Evolutionary conservation across 2,797 vertebrate genomes (phyloP).

Genomic region (Dendrocincla tyrannina): DNA sequence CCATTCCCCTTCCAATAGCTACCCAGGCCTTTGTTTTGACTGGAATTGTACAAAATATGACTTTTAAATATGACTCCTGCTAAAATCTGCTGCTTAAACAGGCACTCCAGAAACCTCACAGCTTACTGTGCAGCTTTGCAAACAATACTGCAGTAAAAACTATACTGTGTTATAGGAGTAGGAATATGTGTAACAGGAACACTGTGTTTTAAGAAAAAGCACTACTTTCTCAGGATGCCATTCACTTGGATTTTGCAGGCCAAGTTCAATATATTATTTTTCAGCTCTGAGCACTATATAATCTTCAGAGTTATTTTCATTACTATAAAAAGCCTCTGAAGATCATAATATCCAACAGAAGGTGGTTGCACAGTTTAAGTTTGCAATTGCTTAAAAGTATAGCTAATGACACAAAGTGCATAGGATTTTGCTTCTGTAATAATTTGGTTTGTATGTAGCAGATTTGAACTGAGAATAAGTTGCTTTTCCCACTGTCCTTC

Average conservation of each 20-base stretch:
- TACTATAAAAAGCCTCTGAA: background rate
- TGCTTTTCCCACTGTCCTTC: background rate
- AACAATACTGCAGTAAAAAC: background rate
- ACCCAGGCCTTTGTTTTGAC: conserved; percentile 23
- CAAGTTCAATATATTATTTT: background rate
- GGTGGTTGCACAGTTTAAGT: background rate
- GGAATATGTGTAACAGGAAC: background rate
- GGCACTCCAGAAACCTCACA: background rate
- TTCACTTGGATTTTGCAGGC: background rate
- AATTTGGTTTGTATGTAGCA: background rate
- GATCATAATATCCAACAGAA: background rate
- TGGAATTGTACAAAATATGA: background rate
- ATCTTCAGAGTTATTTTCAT: background rate
- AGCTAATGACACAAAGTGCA: background rate
- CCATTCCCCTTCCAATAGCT: background rate
- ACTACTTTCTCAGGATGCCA: background rate
- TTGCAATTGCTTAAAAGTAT: background rate
- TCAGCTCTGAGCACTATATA: background rate
- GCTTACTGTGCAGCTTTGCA: background rate
- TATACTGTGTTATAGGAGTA: background rate
- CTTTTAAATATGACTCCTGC: background rate
- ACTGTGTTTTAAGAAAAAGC: background rate
- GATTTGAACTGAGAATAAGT: background rate
- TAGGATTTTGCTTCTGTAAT: background rate
- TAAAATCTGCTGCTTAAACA: background rate